phyloP scores from a whole-genome alignment of 2,113 vertebrate genomes.

The Prionailurus bengalensis region DNA sequence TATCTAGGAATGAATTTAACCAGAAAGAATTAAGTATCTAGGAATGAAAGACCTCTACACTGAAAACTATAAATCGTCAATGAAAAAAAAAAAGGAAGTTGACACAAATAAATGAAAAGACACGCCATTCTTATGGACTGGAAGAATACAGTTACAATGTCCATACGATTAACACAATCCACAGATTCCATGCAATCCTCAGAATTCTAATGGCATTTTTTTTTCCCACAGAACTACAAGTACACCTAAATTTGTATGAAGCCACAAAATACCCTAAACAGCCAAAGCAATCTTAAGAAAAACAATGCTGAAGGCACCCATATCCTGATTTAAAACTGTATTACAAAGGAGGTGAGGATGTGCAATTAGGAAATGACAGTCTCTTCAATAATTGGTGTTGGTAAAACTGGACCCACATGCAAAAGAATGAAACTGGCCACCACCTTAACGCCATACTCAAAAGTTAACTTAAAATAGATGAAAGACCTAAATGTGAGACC shows the following conservation, averaged over 20 bases:
- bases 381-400: background rate
- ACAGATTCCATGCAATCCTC: background rate
- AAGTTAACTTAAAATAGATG: background rate
- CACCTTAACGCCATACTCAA: background rate
- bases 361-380: background rate
- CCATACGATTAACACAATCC: background rate
- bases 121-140: background rate
- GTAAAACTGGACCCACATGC: background rate
- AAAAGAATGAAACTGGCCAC: background rate
- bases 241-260: background rate
- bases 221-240: background rate
- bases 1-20: background rate
- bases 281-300: background rate
- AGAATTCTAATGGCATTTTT: background rate
- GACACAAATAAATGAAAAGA: background rate
- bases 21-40: background rate
- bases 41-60: background rate
- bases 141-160: background rate
- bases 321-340: background rate
- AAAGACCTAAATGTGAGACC: background rate
- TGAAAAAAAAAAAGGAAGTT: background rate
- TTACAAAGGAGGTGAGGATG: background rate
- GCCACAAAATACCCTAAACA: background rate
- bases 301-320: background rate
- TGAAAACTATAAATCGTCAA: background rate